These are phyloP conservation scores for Agapostemon virescens DNA, from an alignment of 2,888 invertebrate species.

Conservation along the genomic window DNA sequence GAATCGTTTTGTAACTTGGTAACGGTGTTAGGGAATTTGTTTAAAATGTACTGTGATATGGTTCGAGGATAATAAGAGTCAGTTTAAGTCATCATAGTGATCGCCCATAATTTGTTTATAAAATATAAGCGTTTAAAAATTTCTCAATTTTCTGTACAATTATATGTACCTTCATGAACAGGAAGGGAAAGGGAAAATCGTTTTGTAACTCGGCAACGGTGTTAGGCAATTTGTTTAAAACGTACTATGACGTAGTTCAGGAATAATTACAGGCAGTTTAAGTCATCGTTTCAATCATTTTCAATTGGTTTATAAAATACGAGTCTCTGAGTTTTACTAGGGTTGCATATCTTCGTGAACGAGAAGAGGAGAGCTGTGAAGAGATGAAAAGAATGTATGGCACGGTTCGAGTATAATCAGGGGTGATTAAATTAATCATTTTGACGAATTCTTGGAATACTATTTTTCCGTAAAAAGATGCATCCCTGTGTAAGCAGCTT, in stretches of 20 bases:
- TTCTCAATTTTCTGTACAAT: too few relatives aligned
- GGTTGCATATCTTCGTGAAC: background rate
- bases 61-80: too few relatives aligned
- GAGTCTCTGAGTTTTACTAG: too few relatives aligned
- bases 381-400: background rate
- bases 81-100: too few relatives aligned
- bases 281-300: too few relatives aligned
- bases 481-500: background rate
- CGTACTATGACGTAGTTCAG: background rate
- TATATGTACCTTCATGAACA: background rate
- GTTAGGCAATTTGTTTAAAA: background rate
- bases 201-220: background rate
- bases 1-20: too few relatives aligned
- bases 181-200: background rate
- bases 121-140: too few relatives aligned
- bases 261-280: background rate
- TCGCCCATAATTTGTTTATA: too few relatives aligned
- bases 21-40: too few relatives aligned
- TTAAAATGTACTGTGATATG: too few relatives aligned
- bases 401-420: too few relatives aligned
- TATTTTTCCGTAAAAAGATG: background rate
- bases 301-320: background rate
- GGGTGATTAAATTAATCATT: background rate
- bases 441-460: background rate
- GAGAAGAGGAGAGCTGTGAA: background rate